These are phyloP conservation scores for Sinocyclocheilus rhinocerous DNA, from an alignment of 2,113 vertebrate species.

Conservation along the genomic window DNA sequence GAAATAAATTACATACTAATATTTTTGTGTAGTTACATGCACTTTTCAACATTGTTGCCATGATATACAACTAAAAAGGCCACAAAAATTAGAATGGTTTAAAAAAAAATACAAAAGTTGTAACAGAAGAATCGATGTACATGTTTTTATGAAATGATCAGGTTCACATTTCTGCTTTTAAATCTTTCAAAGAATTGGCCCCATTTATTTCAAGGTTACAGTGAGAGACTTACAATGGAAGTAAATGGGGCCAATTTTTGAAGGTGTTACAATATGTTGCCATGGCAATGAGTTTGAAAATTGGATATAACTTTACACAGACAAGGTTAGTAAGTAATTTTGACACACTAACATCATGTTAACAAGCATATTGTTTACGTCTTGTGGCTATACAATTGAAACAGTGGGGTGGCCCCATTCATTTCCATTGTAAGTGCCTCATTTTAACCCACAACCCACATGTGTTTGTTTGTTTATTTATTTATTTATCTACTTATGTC, in stretches of 20 bases:
- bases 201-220: conserved; percentile 17
- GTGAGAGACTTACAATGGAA: conserved; percentile 9
- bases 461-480: no score
- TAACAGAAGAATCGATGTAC: background rate
- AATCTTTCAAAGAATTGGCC: conserved; percentile 4
- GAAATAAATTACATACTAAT: background rate
- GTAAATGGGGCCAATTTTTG: conserved; percentile 4
- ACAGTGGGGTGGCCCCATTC: background rate
- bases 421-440: background rate
- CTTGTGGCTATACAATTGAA: background rate
- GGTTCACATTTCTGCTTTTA: conserved; percentile 7
- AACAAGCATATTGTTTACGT: background rate
- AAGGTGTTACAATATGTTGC: background rate
- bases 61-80: background rate
- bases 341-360: background rate
- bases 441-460: background rate
- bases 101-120: background rate
- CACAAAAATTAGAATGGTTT: no score
- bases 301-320: background rate
- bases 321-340: background rate
- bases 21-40: background rate
- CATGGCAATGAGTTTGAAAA: background rate
- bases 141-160: background rate
- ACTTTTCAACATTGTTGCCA: background rate
- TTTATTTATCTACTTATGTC: no score